phyloP scores from a whole-genome alignment of 2,113 vertebrate genomes.

The Loxodonta africana region DNA sequence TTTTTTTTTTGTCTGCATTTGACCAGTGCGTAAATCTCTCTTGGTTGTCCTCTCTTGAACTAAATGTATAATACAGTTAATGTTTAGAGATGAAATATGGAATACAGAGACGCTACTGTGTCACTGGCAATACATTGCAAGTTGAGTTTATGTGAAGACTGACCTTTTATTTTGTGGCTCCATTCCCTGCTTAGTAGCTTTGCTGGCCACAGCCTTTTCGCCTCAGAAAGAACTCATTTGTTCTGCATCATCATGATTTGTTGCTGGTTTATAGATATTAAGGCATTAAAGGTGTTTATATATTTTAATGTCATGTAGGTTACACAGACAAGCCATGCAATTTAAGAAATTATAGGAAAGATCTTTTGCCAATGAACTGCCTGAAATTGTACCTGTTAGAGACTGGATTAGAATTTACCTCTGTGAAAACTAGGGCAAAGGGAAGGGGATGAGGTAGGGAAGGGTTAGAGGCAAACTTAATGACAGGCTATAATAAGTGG shows the following conservation, averaged over 20 bases:
- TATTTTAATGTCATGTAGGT: background rate
- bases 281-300: background rate
- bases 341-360: background rate
- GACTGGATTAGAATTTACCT: background rate
- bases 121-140: background rate
- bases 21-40: background rate
- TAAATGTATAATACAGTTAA: background rate
- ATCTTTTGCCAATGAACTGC: background rate
- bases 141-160: background rate
- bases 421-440: background rate
- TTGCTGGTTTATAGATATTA: background rate
- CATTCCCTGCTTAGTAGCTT: slow-evolving; percentile 10
- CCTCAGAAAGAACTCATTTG: background rate
- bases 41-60: background rate
- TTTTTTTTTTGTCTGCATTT: background rate
- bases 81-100: background rate
- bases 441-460: background rate
- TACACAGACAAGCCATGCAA: background rate
- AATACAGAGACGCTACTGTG: background rate
- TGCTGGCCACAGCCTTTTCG: background rate
- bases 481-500: background rate
- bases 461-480: background rate
- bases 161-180: background rate
- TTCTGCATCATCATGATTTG: background rate
- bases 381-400: background rate